Evolutionary conservation across 2,113 vertebrate species (phyloP), one percentile per base, ranked within the genome.

Genomic region (Thinocorus orbignyianus): DNA sequence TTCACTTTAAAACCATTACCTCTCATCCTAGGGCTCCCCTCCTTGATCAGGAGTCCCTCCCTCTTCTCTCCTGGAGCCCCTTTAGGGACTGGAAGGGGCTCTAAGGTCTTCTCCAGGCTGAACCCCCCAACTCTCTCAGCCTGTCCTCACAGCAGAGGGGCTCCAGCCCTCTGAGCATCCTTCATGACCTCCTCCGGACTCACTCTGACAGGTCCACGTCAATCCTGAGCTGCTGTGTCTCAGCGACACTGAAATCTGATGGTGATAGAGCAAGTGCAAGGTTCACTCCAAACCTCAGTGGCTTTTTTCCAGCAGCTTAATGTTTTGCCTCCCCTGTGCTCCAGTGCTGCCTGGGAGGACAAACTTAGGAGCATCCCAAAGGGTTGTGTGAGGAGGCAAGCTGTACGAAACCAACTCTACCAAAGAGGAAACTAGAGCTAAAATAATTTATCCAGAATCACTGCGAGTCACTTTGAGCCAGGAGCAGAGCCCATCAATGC

Each of bases 231-330:
- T 15, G 0, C 58, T 46, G 15, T 35, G 49, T 52, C n/a, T 46
- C 3, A 6, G 7, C 14, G 8, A 12, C 13, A 24, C 31, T 22
- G 39, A 66, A 54, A 71, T 10, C 17, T 10, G 26, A 10, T 0
- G 7, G 17, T 2, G 26, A 31, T 10, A 31, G 70, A 81, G 41
- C 9, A n/a, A 41, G 28, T 2, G n/a, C 78, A 46, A 70, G 10
- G 54, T 35, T 61, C 52, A 9, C 33, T 86, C 52, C n/a, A 30
- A 35, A 44, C 18, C 71, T 49, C 37, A 5, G 6, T 22, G 49
- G 23, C 48, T 88, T 65, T 86, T 61, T 48, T 3, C 37, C 58
- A 81, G 25, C 10, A 52, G 66, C n/a, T 58, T n/a, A 49, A 28
- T 73, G 19, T 66, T 73, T 81, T 37, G 23, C n/a, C 10, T 55